A percentile compares a stretch with the other conserved stretches of the same genome.
These are phyloP conservation scores for Ophiodon elongatus DNA, from an alignment of 2,113 vertebrate species.

Conservation along the genomic window DNA sequence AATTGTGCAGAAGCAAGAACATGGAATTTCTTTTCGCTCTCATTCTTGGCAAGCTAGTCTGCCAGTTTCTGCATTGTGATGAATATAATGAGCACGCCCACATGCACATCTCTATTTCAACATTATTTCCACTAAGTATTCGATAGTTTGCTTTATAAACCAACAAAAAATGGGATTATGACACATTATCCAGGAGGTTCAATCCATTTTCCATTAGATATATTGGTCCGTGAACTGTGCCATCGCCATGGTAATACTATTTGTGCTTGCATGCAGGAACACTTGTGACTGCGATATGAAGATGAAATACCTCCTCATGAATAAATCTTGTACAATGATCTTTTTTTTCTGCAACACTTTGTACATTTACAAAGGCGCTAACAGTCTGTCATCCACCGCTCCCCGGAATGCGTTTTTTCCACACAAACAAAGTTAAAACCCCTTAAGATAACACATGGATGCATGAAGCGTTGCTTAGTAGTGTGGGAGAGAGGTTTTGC, in stretches of 20 bases:
- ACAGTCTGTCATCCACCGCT: background rate
- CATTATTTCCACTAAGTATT: background rate
- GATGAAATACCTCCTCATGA: conserved; percentile 47
- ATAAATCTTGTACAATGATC: conserved; percentile 29
- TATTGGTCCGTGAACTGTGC: conserved; percentile 5
- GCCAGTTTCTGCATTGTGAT: background rate
- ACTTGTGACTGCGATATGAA: conserved; percentile 33
- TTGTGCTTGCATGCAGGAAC: conserved; percentile 23
- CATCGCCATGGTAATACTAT: conserved; percentile 70
- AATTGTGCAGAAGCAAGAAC: conserved; percentile 14
- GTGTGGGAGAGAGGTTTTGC: background rate
- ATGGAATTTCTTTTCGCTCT: background rate
- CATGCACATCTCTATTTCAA: background rate
- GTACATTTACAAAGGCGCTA: conserved; percentile 34
- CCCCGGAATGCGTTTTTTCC: background rate
- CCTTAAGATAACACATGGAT: background rate
- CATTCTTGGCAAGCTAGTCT: background rate
- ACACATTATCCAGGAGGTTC: conserved; percentile 4
- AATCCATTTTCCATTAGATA: conserved; percentile 29
- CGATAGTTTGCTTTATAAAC: background rate
- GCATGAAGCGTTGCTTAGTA: background rate
- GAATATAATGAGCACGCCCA: background rate
- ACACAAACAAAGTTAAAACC: conserved; percentile 6
- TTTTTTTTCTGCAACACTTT: conserved; percentile 48
- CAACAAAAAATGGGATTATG: background rate